phyloP scores from a whole-genome alignment of 2,113 vertebrate genomes.

The Pyxicephalus adspersus region DNA sequence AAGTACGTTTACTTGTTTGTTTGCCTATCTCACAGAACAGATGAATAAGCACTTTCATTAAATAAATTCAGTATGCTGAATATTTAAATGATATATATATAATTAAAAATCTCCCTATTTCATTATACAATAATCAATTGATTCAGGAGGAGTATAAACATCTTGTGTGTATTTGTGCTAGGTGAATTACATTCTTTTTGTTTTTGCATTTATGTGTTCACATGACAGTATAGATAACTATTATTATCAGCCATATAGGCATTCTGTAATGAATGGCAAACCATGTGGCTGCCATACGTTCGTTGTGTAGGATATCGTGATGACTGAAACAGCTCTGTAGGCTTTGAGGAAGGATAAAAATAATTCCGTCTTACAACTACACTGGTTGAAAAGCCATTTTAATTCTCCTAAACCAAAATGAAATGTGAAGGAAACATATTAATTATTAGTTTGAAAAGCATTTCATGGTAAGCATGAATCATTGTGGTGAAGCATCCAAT shows the following conservation, averaged over 20 bases:
- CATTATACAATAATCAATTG: too few relatives aligned
- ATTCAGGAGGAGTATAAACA: too few relatives aligned
- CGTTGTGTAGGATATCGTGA: neutral
- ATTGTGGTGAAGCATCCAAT: constrained; percentile 57
- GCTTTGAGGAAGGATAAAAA: constrained; percentile 12
- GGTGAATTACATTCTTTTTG: too few relatives aligned
- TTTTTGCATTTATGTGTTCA: too few relatives aligned
- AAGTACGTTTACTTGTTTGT: too few relatives aligned
- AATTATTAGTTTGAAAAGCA: constrained; percentile 43
- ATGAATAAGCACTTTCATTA: too few relatives aligned
- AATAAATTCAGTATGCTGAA: too few relatives aligned
- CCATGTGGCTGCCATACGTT: constrained; percentile 41
- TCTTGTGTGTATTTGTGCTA: too few relatives aligned
- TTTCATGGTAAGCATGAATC: constrained; percentile 59
- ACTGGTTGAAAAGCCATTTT: neutral
- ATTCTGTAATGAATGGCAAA: neutral
- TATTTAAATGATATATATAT: too few relatives aligned
- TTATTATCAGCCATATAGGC: neutral
- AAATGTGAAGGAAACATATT: constrained; percentile 27
- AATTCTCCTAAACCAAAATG: constrained; percentile 5
- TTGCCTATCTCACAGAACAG: too few relatives aligned
- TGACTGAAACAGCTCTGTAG: neutral
- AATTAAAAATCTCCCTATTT: too few relatives aligned
- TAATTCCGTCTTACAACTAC: neutral
- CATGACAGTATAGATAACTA: too few relatives aligned